Evolutionary conservation across 2,888 invertebrate species (phyloP), one percentile per base, ranked within the genome.

Genomic region (Oligia fasciuncula): DNA sequence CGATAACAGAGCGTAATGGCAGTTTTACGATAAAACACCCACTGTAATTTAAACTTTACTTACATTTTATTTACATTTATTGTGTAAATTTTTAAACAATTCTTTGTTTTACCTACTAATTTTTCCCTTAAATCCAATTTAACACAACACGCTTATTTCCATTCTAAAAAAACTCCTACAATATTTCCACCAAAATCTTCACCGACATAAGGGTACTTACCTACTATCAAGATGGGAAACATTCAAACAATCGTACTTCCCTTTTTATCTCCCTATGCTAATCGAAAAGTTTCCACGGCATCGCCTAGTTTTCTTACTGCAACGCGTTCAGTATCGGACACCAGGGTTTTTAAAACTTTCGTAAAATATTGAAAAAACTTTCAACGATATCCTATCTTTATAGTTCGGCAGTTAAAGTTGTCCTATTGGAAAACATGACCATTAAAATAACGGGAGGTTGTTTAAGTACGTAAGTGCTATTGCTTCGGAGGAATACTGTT

Each of bases 221-320:
- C 23, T 54, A 49, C 17, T 83, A 68, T 80, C 72, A 74, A 84
- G 65, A 73, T 86, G 77, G 71, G 67, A 75, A 83, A 86, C 79
- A 85, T 81, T 81, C 83, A 86, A 80, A 83, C 78, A 87, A 87
- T 89, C 83, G 81, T 85, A 89, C 88, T 79, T 90, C 88, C 85
- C 85, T 88, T 91, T 91, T 92, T 92, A 93, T 92, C 91, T 91
- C 84, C 86, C 86, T 91, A 91, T 90, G 92, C 91, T 93, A 93
- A 93, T 92, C 90, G 91, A 89, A 91, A 91, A 91, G 90, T 91
- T 87, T 84, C 72, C 88, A 87, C 76, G 79, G 78, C 75, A 83
- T 87, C 83, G 77, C 85, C 85, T 84, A 88, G 88, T 89, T 75
- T 85, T 75, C 89, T 85, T 85, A 71, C 79, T 83, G 85, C 75